These are phyloP conservation scores for Sphecodes monilicornis DNA, from an alignment of 2,888 invertebrate species.

Conservation along the genomic window DNA sequence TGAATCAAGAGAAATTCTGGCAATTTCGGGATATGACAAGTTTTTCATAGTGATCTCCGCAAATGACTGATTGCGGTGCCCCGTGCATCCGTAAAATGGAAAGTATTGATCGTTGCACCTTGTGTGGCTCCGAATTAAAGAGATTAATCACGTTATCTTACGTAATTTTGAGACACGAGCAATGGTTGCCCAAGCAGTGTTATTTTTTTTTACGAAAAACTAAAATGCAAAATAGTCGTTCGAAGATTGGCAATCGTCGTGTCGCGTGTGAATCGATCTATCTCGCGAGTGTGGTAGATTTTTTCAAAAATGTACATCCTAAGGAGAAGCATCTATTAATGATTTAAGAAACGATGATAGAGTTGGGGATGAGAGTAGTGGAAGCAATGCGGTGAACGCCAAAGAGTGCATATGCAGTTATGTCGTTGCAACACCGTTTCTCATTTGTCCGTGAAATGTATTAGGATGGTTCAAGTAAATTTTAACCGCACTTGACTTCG, in stretches of 20 bases:
- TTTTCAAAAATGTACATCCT: not conserved
- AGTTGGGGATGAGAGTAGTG: not conserved
- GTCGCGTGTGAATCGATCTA: not conserved
- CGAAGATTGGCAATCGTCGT: not conserved
- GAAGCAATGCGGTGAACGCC: not conserved
- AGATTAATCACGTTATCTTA: slow-evolving; percentile 31
- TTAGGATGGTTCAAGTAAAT: not conserved
- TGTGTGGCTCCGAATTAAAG: slow-evolving; percentile 44
- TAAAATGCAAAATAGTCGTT: not conserved
- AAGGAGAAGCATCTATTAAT: not conserved
- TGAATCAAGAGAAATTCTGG: not conserved
- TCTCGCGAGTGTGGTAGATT: not conserved
- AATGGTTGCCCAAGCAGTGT: not conserved
- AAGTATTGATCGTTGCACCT: slow-evolving; percentile 49
- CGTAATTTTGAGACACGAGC: slow-evolving; percentile 34
- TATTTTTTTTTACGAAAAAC: not conserved
- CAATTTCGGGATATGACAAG: not conserved
- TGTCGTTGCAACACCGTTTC: slow-evolving; percentile 9
- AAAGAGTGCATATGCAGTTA: not conserved
- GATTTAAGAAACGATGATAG: not conserved
- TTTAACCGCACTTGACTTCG: not conserved
- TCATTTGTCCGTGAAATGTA: not conserved
- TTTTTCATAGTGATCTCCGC: not conserved
- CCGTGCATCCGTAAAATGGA: slow-evolving; percentile 30
- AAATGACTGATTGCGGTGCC: slow-evolving; percentile 20